Conservation (phyloP, 2,113 vertebrate species). For the Hiodon tergisus region DNA sequence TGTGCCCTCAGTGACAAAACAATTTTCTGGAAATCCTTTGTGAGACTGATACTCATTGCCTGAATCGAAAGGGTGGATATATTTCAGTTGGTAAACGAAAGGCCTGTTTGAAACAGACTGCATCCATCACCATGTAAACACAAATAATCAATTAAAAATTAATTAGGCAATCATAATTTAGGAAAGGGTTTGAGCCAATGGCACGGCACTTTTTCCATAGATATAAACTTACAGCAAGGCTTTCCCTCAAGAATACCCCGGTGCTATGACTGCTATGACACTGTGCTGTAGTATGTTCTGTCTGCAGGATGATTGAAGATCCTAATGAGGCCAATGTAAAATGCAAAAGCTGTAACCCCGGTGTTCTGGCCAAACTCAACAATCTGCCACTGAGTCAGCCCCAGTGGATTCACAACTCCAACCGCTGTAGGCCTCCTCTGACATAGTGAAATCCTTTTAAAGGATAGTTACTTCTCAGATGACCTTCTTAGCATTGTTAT, state of each 20-base stretch:
- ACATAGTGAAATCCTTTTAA: background rate
- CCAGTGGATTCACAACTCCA: background rate
- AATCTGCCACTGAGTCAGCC: background rate
- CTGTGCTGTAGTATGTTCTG: too few species aligned
- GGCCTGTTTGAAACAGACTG: background rate
- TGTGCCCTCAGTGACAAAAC: slow-evolving; percentile 1
- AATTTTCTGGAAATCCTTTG: slow-evolving; percentile 1
- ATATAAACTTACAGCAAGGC: too few species aligned
- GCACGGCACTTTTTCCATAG: too few species aligned
- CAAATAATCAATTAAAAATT: background rate
- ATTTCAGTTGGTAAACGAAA: too few species aligned
- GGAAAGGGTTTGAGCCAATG: too few species aligned
- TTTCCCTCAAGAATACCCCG: too few species aligned
- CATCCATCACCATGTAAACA: background rate
- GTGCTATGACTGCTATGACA: too few species aligned
- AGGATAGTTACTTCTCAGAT: background rate
- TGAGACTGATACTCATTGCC: background rate
- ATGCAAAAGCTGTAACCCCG: background rate
- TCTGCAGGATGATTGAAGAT: background rate
- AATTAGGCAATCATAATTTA: too few species aligned
- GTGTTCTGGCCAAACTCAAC: background rate
- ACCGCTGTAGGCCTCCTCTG: background rate
- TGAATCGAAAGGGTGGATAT: background rate
- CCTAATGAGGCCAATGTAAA: background rate
- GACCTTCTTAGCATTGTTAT: background rate